Base-by-base conservation (phyloP, 2,113 vertebrate genomes). In the Osmerus mordax region DNA sequence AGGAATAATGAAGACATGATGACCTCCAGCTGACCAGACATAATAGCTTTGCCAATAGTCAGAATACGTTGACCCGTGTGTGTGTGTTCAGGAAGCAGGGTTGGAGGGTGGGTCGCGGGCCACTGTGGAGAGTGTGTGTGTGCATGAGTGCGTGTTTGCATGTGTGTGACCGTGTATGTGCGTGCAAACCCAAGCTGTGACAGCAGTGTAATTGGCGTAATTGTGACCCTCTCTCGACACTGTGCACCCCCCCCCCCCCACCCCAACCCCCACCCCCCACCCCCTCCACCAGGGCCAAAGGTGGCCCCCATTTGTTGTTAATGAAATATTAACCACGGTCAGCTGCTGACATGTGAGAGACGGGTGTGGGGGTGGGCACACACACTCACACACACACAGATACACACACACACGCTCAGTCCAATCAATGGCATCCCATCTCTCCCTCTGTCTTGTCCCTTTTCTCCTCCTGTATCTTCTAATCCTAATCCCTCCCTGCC, bases 241-340 rank as follows among this genome's bases (percentile, higher is more conserved):
- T 29, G 18, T 41, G 23, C 53, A 29, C 60, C 69, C 61, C 69
- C 52, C 69, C 61, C 69, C 29, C 65, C 72, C 67, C 79, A 69
- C 25, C 21, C 21, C 36, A 66, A 58, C 67, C 74, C 71, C 73
- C 71, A n/a, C 78, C 74, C 25, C 64, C 14, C 62, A 67, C 67
- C 55, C 58, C 16, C 29, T 51, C 60, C 64, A 58, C 2, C 55
- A 7, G 59, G 59, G 28, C 65, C 74, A 83, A 70, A 75, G 85
- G 77, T 76, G 77, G 73, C 86, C 78, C 77, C 79, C 87, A 90
- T 91, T 90, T 89, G 87, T 83, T 74, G 41, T 73, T 77, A 83
- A 87, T 92, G 88, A 92, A 92, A 89, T 92, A 91, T 92, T 91
- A 90, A 92, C 89, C 86, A 84, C 81, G 84, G 85, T 89, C 91